Conservation (phyloP, 2,113 vertebrate genomes). For the Nyctereutes procyonoides region DNA sequence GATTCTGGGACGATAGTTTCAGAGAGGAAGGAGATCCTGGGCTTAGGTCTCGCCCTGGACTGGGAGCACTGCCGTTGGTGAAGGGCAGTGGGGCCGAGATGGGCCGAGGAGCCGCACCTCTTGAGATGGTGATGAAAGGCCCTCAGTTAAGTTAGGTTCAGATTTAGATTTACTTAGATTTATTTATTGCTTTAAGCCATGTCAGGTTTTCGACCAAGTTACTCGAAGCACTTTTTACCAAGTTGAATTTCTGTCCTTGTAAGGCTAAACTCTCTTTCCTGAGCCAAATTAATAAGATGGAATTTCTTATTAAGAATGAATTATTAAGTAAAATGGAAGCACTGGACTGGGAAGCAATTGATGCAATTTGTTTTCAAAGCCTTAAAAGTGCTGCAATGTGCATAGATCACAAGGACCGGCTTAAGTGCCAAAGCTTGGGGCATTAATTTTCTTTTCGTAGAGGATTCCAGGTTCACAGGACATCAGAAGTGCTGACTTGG, state of each 20-base stretch:
- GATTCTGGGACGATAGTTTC: background rate
- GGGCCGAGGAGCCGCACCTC: background rate
- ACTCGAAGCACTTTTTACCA: conserved; percentile 71
- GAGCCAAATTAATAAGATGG: conserved; percentile 75
- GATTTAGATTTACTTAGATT: background rate
- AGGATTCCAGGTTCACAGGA: conserved; percentile 65
- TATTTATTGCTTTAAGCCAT: conserved; percentile 41
- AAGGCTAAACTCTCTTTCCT: conserved; percentile 58
- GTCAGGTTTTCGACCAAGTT: conserved; percentile 58
- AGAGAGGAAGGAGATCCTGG: background rate
- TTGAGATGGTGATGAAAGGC: background rate
- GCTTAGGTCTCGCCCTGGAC: background rate
- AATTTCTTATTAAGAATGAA: conserved; percentile 77
- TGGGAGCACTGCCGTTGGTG: background rate
- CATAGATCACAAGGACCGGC: conserved; percentile 61
- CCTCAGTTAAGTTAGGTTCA: background rate
- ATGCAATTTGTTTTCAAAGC: conserved; percentile 73
- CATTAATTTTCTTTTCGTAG: conserved; percentile 55
- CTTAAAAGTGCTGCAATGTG: conserved; percentile 50
- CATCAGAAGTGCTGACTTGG: conserved; percentile 73
- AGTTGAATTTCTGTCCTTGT: conserved; percentile 73
- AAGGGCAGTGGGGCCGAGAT: background rate
- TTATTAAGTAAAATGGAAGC: conserved; percentile 76
- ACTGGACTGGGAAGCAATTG: conserved; percentile 63
- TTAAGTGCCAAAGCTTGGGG: background rate